A percentile compares a stretch with the other conserved stretches of the same genome.
Conservation (phyloP, 2,888 invertebrate species). For the Dermolepida albohirtum region DNA sequence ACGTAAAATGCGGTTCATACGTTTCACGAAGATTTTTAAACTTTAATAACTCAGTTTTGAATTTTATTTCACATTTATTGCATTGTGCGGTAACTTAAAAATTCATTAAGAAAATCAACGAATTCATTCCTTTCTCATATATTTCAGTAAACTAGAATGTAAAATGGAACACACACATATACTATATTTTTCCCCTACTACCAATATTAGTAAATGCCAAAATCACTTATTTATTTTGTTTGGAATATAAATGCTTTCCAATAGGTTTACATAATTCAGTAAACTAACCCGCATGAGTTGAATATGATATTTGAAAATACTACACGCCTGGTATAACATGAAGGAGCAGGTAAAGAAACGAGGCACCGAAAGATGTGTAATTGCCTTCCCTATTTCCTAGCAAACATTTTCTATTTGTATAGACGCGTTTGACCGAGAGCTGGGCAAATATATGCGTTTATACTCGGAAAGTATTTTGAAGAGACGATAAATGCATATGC, state of each 20-base stretch:
- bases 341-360: conserved; percentile 21
- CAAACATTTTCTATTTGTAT: conserved; percentile 24
- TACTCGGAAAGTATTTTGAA: not conserved
- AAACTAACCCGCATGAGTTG: conserved; percentile 14
- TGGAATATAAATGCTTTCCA: conserved; percentile 21
- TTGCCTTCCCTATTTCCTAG: conserved; percentile 8
- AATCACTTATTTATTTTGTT: conserved; percentile 16
- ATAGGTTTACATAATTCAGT: conserved; percentile 8
- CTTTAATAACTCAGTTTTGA: too few species aligned
- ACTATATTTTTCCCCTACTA: not conserved
- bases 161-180: too few species aligned
- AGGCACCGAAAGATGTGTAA: conserved; percentile 13
- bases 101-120: too few species aligned
- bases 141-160: too few species aligned
- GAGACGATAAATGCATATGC: not conserved
- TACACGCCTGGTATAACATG: not conserved
- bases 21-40: too few species aligned
- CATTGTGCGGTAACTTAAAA: too few species aligned
- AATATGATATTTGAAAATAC: conserved; percentile 13
- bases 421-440: conserved; percentile 18
- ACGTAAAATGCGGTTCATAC: too few species aligned
- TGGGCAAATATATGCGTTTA: conserved; percentile 7
- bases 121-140: too few species aligned
- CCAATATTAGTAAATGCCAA: conserved; percentile 14
- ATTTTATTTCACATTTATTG: too few species aligned